A percentile compares a stretch with the other conserved stretches of the same genome.
Evolutionary conservation across 2,797 vertebrate genomes (phyloP).

Genomic region (Potorous gilbertii): DNA sequence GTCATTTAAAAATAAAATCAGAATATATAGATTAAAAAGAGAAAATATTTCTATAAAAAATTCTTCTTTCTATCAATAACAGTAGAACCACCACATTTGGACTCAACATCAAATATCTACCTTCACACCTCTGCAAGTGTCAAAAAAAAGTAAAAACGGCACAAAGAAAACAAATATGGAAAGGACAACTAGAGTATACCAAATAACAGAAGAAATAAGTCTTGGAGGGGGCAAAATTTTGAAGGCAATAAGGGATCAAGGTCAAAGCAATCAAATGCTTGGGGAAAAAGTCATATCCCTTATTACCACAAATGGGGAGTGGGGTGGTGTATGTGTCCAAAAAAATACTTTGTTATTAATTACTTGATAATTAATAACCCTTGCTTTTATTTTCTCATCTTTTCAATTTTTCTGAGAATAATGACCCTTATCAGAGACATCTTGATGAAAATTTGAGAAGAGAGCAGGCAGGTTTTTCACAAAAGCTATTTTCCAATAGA

Average conservation of each 20-base stretch:
- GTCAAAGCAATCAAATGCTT: not conserved
- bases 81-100: not conserved
- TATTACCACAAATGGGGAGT: not conserved
- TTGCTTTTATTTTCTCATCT: not conserved
- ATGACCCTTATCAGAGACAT: not conserved
- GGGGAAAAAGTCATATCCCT: not conserved
- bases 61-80: not conserved
- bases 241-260: not conserved
- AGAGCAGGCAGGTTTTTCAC: not conserved
- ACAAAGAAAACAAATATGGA: not conserved
- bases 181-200: not conserved
- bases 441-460: not conserved
- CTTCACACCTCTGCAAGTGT: not conserved
- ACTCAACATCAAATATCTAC: not conserved
- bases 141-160: not conserved
- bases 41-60: not conserved
- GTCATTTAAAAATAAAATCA: not conserved
- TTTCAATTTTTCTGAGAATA: not conserved
- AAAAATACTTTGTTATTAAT: not conserved
- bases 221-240: not conserved
- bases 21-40: not conserved
- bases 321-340: not conserved
- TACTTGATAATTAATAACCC: not conserved
- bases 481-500: not conserved
- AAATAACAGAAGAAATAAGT: not conserved